These are phyloP conservation scores for Crotalus horridus DNA, from an alignment of 2,113 vertebrate species.

Conservation along the genomic window DNA sequence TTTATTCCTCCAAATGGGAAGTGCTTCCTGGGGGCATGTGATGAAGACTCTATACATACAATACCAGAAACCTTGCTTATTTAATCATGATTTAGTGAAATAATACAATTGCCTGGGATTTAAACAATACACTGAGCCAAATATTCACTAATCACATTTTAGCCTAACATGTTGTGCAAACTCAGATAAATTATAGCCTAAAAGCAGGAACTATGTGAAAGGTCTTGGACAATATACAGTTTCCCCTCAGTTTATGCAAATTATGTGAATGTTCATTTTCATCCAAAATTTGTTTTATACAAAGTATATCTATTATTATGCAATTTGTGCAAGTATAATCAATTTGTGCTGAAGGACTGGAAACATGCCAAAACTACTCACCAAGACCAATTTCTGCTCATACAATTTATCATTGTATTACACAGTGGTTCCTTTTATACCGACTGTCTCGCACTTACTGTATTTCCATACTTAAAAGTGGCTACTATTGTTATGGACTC, in stretches of 20 bases:
- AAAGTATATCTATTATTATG: not conserved
- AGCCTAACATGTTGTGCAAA: not conserved
- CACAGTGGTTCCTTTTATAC: not conserved
- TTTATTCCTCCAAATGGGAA: not conserved
- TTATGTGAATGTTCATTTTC: not conserved
- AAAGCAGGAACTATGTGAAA: not conserved
- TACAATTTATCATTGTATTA: not conserved
- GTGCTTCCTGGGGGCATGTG: not conserved
- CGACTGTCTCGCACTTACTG: not conserved
- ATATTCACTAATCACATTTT: not conserved
- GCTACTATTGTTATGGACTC: not conserved
- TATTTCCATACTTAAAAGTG: not conserved
- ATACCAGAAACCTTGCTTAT: not conserved
- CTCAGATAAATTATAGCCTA: not conserved
- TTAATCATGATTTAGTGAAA: not conserved
- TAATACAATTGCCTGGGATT: not conserved
- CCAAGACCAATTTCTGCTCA: not conserved
- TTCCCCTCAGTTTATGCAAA: not conserved
- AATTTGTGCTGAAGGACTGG: not conserved
- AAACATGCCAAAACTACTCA: not conserved
- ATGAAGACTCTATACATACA: not conserved
- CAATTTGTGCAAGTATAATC: not conserved
- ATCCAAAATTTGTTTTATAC: not conserved
- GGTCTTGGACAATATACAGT: not conserved
- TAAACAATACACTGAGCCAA: not conserved